Percentiles rank a stretch among this genome's conserved stretches.
phyloP scores from a whole-genome alignment of 2,113 vertebrate species.

The Leucopsar rothschildi region DNA sequence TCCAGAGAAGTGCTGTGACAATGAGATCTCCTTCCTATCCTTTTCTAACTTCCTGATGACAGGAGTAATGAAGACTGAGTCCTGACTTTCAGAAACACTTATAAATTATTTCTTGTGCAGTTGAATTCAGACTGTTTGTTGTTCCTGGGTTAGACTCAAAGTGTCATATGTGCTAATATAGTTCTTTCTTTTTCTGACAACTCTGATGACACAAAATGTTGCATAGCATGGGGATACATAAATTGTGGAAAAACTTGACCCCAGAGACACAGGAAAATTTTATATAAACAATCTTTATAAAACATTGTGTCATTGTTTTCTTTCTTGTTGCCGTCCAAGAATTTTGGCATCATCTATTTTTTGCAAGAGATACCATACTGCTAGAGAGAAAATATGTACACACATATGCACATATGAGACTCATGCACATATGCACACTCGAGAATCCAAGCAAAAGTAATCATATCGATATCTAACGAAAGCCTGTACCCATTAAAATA shows the following conservation, averaged over 20 bases:
- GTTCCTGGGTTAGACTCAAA: neutral
- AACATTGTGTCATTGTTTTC: neutral
- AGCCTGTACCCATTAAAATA: neutral
- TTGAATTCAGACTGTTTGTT: neutral
- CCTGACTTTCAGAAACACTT: neutral
- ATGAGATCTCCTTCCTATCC: neutral
- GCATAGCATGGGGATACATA: neutral
- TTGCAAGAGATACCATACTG: neutral
- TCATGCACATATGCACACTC: neutral
- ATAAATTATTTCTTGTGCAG: neutral
- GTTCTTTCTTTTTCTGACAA: neutral
- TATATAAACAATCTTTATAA: neutral
- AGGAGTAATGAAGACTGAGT: neutral
- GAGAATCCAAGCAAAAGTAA: neutral
- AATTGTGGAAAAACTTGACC: neutral
- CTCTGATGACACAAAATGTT: neutral
- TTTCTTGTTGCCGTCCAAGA: neutral
- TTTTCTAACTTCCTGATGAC: neutral
- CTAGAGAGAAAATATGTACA: neutral
- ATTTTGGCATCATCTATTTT: neutral
- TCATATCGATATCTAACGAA: neutral
- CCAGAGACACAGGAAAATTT: neutral
- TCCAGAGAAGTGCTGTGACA: neutral
- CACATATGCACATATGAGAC: neutral
- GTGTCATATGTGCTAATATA: neutral